phyloP scores from a whole-genome alignment of 2,113 vertebrate species.

The Damaliscus lunatus region DNA sequence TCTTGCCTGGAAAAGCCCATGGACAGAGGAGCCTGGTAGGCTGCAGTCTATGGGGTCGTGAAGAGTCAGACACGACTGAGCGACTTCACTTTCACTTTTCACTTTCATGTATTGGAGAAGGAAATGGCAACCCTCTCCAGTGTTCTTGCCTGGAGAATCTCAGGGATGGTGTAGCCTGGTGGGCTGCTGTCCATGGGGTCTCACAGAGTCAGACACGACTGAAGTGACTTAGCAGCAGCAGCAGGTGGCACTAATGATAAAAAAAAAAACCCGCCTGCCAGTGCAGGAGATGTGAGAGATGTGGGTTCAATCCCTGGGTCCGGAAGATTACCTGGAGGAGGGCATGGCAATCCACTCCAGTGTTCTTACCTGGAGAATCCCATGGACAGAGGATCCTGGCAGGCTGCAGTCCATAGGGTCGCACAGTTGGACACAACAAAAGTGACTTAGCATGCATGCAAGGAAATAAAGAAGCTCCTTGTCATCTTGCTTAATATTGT shows the following conservation, averaged over 20 bases:
- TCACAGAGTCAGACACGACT: rapidly evolving
- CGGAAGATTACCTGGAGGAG: not conserved
- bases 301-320: not conserved
- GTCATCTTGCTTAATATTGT: not conserved
- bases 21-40: too few relatives aligned
- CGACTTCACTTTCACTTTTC: too few relatives aligned
- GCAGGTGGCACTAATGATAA: not conserved
- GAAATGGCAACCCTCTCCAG: too few relatives aligned
- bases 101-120: too few relatives aligned
- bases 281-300: not conserved
- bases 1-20: too few relatives aligned
- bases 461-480: not conserved
- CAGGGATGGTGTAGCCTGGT: rapidly evolving
- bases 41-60: too few relatives aligned
- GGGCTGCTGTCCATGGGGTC: too few relatives aligned
- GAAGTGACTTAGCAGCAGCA: too few relatives aligned
- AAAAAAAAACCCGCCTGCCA: not conserved
- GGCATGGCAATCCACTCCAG: not conserved
- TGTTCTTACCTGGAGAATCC: not conserved
- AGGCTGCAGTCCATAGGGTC: not conserved
- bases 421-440: not conserved
- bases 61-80: too few relatives aligned
- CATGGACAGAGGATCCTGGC: not conserved
- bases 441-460: not conserved
- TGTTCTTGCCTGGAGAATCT: too few relatives aligned